Base-by-base conservation (phyloP, 2,888 invertebrate species). In the Sussaba pulchella region DNA sequence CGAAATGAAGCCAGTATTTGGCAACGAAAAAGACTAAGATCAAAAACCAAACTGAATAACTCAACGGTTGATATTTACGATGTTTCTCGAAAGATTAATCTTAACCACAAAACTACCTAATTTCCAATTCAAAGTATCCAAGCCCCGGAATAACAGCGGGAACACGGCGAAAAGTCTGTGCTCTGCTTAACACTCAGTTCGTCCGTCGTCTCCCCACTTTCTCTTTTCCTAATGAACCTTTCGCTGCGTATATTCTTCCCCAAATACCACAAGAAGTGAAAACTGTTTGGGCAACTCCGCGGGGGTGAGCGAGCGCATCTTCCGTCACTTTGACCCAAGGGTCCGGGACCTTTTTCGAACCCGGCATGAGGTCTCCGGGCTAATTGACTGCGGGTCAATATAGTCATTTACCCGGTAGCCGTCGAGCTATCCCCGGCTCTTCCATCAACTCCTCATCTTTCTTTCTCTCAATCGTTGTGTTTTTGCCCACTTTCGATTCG, bases 351-450 rank as follows among this genome's bases (percentile, higher is more conserved):
- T 74, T 81, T 74, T 39, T 43, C 52, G 43, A 54, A 52, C 83
- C 73, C 78, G 73, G 79, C 83, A 75, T 78, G 83, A 82, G 84
- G 84, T 82, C 74, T 64, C 24, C 17, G 19, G 81, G 81, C 84
- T 87, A 87, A 87, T 87, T 87, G 84, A 87, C 85, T 78, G 80
- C 80, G 76, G 84, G 83, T 83, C 85, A 84, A 87, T 85, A 82
- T 84, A 87, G 84, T 86, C 84, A 85, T 86, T 87, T 85, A 80
- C 77, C 81, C 85, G 72, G 75, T 80, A 75, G 82, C 72, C 77
- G 43, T 61, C 45, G 24, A 41, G 10, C 31, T 36, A n/a, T 67
- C 71, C 45, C 57, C 61, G 52, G 24, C 78, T 74, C 72, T 67
- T 79, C 82, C 73, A 72, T 78, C 79, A 66, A 75, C 74, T 75